Evolutionary conservation across 2,797 vertebrate species (phyloP).

Genomic region (Cyprinodon diabolis): DNA sequence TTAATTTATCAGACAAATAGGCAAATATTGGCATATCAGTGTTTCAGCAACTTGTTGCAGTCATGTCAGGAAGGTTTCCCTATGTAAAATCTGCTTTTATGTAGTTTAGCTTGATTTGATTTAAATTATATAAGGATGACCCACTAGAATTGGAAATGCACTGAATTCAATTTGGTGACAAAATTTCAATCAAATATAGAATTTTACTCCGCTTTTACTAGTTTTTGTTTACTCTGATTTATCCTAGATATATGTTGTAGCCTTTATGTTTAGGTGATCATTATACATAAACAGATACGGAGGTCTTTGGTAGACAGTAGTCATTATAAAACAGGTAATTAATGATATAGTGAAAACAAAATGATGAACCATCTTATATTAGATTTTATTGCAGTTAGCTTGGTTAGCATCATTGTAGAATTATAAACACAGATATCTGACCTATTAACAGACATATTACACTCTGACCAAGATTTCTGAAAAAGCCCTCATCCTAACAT

Average conservation of each 20-base stretch:
- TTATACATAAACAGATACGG: not conserved
- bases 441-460: not conserved
- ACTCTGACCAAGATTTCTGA: not conserved
- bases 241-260: not conserved
- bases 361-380: not conserved
- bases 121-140: not conserved
- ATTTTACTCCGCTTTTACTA: not conserved
- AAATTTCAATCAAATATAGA: not conserved
- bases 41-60: not conserved
- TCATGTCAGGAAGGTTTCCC: no score
- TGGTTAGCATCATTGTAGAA: not conserved
- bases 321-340: not conserved
- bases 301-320: not conserved
- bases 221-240: not conserved
- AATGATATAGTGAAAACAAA: not conserved
- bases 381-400: not conserved
- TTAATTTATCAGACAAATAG: not conserved
- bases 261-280: not conserved
- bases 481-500: no score
- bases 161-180: not conserved
- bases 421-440: not conserved
- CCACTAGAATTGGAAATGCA: not conserved
- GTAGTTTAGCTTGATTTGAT: not conserved
- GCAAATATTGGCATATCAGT: not conserved
- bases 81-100: not conserved